These are phyloP conservation scores for Aplodontia rufa DNA, from an alignment of 2,113 vertebrate genomes.

Conservation along the genomic window DNA sequence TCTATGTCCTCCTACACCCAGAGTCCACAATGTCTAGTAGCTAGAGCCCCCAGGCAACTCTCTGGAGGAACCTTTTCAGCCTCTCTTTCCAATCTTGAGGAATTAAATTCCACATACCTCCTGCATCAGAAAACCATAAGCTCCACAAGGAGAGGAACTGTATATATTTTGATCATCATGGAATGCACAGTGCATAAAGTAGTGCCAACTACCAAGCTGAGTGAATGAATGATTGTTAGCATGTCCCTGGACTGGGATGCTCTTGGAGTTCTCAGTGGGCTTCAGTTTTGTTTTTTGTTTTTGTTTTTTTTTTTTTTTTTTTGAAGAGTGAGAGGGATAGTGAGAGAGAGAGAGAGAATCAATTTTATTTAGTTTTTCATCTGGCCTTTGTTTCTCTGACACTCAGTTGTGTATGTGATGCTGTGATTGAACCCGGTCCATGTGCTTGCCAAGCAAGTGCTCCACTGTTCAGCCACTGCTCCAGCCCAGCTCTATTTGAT, in stretches of 20 bases:
- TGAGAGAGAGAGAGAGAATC: too few relatives aligned
- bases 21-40: not conserved
- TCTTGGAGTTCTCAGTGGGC: too few relatives aligned
- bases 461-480: too few relatives aligned
- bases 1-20: not conserved
- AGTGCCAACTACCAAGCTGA: not conserved
- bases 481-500: too few relatives aligned
- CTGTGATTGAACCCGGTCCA: too few relatives aligned
- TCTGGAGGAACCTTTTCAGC: not conserved
- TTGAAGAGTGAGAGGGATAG: too few relatives aligned
- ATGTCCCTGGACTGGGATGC: not conserved
- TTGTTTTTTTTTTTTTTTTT: too few relatives aligned
- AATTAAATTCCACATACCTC: not conserved
- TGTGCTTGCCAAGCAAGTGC: too few relatives aligned
- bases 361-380: too few relatives aligned
- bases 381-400: too few relatives aligned
- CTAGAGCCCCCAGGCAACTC: not conserved
- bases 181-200: not conserved
- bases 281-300: too few relatives aligned
- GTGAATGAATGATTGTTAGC: not conserved
- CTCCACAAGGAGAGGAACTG: not conserved
- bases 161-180: not conserved
- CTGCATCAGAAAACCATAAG: not conserved
- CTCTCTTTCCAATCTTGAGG: not conserved
- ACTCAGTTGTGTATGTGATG: too few relatives aligned